Percentiles rank a stretch among this genome's conserved stretches.
These are phyloP conservation scores for Cerastis rubricosa DNA, from an alignment of 2,888 invertebrate species.

Conservation along the genomic window DNA sequence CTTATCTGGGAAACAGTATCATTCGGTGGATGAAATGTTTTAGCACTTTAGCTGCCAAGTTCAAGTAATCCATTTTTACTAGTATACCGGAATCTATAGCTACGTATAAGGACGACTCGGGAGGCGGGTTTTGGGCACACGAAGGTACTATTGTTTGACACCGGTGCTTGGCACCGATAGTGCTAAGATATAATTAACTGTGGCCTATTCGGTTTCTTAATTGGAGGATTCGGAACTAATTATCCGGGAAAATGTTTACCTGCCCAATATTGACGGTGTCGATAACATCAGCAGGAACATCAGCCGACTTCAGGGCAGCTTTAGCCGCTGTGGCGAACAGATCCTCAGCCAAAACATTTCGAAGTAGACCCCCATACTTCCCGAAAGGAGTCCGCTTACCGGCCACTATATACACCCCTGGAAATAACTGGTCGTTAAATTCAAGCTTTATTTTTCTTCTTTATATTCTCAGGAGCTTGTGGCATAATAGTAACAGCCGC, in stretches of 20 bases:
- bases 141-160: no score
- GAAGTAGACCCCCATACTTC: constrained; percentile 47
- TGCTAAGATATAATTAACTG: not conserved
- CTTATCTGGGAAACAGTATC: constrained; percentile 2
- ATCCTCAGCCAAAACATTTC: constrained; percentile 42
- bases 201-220: no score
- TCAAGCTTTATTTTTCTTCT: not conserved
- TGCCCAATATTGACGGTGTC: constrained; percentile 58
- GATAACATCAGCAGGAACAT: constrained; percentile 29
- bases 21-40: not conserved
- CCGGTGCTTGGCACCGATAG: no score
- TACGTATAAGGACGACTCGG: no score
- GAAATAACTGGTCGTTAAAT: not conserved
- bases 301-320: constrained; percentile 39
- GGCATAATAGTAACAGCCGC: no score
- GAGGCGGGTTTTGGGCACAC: no score
- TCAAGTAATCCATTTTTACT: no score
- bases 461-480: no score
- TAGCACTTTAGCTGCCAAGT: not conserved
- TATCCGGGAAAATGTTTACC: constrained; percentile 1
- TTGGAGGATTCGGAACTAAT: not conserved
- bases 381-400: constrained; percentile 58
- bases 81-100: no score
- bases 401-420: constrained; percentile 56
- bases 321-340: constrained; percentile 50